Evolutionary conservation across 2,113 vertebrate species (phyloP).

Genomic region (Triplophysa siluroides): DNA sequence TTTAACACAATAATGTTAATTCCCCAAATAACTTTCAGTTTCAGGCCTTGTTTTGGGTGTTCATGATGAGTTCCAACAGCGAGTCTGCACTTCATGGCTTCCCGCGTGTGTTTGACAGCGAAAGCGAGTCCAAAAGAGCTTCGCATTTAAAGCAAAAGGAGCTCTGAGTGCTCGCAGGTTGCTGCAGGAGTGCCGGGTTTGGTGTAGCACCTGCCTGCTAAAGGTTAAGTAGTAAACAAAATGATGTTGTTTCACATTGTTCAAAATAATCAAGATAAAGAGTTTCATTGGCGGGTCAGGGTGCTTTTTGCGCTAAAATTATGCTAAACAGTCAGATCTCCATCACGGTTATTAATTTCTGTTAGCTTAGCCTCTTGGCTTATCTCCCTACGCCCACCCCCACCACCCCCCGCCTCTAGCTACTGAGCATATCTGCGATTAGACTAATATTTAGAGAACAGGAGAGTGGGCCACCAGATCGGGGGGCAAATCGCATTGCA

Average conservation of each 20-base stretch:
- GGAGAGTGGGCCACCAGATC: slow-evolving; percentile 42
- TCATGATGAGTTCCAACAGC: background rate
- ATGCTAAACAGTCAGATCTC: slow-evolving; percentile 62
- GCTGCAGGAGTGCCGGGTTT: slow-evolving; percentile 34
- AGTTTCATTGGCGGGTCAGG: slow-evolving; percentile 52
- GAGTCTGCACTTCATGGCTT: background rate
- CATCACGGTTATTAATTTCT: slow-evolving; percentile 66
- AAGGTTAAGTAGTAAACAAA: slow-evolving; percentile 59
- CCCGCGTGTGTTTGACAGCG: background rate
- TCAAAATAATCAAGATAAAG: slow-evolving; percentile 62
- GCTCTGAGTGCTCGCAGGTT: slow-evolving; percentile 14
- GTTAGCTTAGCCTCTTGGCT: slow-evolving; percentile 62
- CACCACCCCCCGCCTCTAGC: slow-evolving; percentile 30
- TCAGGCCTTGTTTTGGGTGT: too few relatives aligned
- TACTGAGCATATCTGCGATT: slow-evolving; percentile 54
- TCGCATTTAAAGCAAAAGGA: background rate
- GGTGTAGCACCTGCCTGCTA: slow-evolving; percentile 19
- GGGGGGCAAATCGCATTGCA: slow-evolving; percentile 48
- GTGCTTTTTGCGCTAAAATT: slow-evolving; percentile 49
- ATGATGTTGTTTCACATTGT: slow-evolving; percentile 52
- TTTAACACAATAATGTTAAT: too few relatives aligned
- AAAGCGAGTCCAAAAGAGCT: background rate
- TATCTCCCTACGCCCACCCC: slow-evolving; percentile 52
- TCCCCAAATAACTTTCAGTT: too few relatives aligned
- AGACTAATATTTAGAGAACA: slow-evolving; percentile 65